Conservation (phyloP, 1,140 invertebrate species). For the Amyelois transitella region DNA sequence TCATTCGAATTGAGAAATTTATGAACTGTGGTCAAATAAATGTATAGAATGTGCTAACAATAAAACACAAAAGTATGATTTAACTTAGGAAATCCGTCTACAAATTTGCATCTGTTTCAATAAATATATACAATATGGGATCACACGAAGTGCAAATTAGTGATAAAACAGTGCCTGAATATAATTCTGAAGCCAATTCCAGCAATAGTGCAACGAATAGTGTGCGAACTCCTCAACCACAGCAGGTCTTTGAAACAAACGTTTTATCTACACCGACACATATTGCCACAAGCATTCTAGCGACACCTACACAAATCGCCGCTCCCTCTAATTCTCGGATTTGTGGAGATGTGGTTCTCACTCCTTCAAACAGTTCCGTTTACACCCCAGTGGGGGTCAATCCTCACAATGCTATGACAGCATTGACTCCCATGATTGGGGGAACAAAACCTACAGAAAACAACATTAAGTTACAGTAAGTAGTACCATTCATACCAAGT, state of each 20-base stretch:
- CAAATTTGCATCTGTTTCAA: neutral
- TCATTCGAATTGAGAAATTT: no score
- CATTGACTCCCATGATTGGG: slow-evolving; percentile 65
- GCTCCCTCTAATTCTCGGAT: slow-evolving; percentile 20
- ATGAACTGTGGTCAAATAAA: no score
- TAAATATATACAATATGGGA: neutral
- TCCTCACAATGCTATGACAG: slow-evolving; percentile 59
- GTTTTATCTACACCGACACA: neutral
- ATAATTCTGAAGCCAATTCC: neutral
- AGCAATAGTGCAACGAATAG: neutral
- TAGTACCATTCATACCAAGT: slow-evolving; percentile 11
- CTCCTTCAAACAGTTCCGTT: slow-evolving; percentile 49
- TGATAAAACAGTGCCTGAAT: neutral
- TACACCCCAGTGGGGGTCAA: slow-evolving; percentile 52
- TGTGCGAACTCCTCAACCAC: neutral
- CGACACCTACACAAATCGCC: neutral
- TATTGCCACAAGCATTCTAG: neutral
- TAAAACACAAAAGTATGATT: no score
- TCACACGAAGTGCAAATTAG: neutral
- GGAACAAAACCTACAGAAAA: slow-evolving; percentile 64
- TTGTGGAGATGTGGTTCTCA: slow-evolving; percentile 48
- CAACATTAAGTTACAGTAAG: slow-evolving; percentile 72
- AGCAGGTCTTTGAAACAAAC: neutral
- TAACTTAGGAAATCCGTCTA: no score
- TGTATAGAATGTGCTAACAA: no score